phyloP scores from a whole-genome alignment of 2,797 vertebrate genomes.

The Scarus forsteni region DNA sequence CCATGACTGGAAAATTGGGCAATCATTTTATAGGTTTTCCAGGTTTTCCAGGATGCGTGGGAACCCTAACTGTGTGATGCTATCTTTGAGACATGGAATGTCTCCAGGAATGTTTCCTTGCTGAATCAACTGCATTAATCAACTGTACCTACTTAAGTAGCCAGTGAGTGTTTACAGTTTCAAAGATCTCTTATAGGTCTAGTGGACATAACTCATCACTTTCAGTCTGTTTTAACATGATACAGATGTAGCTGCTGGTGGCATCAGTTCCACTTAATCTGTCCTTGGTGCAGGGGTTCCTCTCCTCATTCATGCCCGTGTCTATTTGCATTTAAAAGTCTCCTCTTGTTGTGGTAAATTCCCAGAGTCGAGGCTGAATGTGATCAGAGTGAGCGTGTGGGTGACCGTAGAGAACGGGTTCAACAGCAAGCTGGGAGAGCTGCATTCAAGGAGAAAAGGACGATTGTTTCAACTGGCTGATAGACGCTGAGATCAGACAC shows the following conservation, averaged over 20 bases:
- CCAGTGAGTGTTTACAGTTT: background rate
- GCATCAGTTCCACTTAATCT: slow-evolving; percentile 23
- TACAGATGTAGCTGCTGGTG: background rate
- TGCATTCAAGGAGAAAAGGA: slow-evolving; percentile 19
- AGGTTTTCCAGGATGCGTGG: no score
- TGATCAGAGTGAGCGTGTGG: slow-evolving; percentile 32
- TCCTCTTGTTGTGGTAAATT: background rate
- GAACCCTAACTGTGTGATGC: no score
- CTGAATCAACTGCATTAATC: no score
- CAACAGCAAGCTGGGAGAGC: slow-evolving; percentile 6
- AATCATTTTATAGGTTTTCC: no score
- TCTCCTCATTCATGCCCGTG: background rate
- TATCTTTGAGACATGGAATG: no score
- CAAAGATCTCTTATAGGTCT: background rate
- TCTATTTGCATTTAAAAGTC: slow-evolving; percentile 31
- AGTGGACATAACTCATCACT: background rate
- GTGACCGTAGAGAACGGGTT: slow-evolving; percentile 28
- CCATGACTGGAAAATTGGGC: no score
- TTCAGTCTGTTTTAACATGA: no score
- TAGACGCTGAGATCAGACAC: slow-evolving; percentile 34
- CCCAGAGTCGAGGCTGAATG: slow-evolving; percentile 13
- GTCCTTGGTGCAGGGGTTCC: background rate
- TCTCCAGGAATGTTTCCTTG: no score
- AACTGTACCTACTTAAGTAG: no score
- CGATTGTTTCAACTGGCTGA: slow-evolving; percentile 25